Base-by-base conservation (phyloP, 2,113 vertebrate species). In the Rhinolophus ferrumequinum region DNA sequence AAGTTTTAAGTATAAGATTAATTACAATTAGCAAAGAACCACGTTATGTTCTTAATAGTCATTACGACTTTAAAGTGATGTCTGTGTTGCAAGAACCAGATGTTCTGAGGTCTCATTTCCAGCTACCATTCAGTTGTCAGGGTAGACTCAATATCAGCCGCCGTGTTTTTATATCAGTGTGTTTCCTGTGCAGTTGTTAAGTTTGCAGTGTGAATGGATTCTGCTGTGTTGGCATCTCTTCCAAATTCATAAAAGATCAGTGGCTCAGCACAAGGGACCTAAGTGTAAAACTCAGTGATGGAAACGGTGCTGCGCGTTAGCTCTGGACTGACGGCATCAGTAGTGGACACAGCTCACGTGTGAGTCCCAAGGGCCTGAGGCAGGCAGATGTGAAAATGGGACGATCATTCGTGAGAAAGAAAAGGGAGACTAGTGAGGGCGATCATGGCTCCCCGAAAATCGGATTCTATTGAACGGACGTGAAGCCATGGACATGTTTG, bases 11-110 rank as follows among this genome's bases (percentile, higher is more conserved):
- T 50, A 24, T 16, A 52, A 81, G 67, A 95, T 69, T 88, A 69
- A 95, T 86, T 95, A 66, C 41, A 67, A 75, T 89, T 38, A 38
- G 90, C 41, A 77, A 77, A 72, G 84, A 95, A 56, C 88, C 33
- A 16, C 88, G 62, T 94, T 54, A 22, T 73, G 75, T 73, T 87
- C 54, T 72, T 90, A 93, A 94, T 89, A 88, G 94, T 87, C 47
- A 41, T 86, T 54, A 92, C 58, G 33, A 77, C 72, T 94, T 92
- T 73, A 35, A 88, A 93, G 77, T 66, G 67, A 19, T 30, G 18
- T 54, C 35, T 84, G 54, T 79, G 41, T 56, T 66, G 44, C 38
- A 1, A 24, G 77, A 30, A 94, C 79, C 96, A 97, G 97, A 93
- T 93, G 95, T 92, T 56, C 66, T 56, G 75, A 58, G 64, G 70